Conservation (phyloP, 2,888 invertebrate genomes). For the Hirtodrosophila confusa region DNA sequence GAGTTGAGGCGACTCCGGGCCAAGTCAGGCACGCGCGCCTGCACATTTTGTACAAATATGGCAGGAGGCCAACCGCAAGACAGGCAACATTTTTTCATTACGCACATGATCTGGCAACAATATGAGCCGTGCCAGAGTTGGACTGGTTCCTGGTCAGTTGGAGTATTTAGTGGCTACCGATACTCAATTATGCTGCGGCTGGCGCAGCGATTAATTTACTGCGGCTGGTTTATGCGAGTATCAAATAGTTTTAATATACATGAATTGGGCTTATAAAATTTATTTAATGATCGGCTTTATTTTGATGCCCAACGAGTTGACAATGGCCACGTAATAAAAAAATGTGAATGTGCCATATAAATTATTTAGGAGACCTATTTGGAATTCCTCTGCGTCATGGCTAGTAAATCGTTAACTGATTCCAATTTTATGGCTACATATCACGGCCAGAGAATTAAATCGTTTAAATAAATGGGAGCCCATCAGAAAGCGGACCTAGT, state of each 20-base stretch:
- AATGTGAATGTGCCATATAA: slow-evolving; percentile 38
- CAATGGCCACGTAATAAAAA: slow-evolving; percentile 31
- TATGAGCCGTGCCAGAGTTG: slow-evolving; percentile 32
- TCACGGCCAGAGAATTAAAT: slow-evolving; percentile 49
- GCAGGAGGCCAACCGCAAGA: slow-evolving; percentile 52
- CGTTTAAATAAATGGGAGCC: slow-evolving; percentile 17
- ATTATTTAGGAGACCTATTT: slow-evolving; percentile 35
- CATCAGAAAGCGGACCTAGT: slow-evolving; percentile 15
- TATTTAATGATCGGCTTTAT: slow-evolving; percentile 44
- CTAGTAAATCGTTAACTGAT: slow-evolving; percentile 33
- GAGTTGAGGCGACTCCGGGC: slow-evolving; percentile 37
- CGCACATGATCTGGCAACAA: slow-evolving; percentile 41
- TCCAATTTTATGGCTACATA: slow-evolving; percentile 34
- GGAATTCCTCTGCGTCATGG: slow-evolving; percentile 30
- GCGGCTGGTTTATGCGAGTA: not conserved
- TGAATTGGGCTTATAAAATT: slow-evolving; percentile 29
- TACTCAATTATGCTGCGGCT: slow-evolving; percentile 50
- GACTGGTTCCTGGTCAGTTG: slow-evolving; percentile 37
- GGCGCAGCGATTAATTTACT: slow-evolving; percentile 19
- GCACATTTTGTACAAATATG: slow-evolving; percentile 62
- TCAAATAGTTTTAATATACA: slow-evolving; percentile 43
- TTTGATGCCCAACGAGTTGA: slow-evolving; percentile 25
- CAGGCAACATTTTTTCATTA: slow-evolving; percentile 45
- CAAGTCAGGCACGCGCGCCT: slow-evolving; percentile 67
- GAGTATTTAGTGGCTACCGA: slow-evolving; percentile 41